These are phyloP conservation scores for Catharus bicknelli DNA, from an alignment of 2,113 vertebrate species.

Conservation along the genomic window DNA sequence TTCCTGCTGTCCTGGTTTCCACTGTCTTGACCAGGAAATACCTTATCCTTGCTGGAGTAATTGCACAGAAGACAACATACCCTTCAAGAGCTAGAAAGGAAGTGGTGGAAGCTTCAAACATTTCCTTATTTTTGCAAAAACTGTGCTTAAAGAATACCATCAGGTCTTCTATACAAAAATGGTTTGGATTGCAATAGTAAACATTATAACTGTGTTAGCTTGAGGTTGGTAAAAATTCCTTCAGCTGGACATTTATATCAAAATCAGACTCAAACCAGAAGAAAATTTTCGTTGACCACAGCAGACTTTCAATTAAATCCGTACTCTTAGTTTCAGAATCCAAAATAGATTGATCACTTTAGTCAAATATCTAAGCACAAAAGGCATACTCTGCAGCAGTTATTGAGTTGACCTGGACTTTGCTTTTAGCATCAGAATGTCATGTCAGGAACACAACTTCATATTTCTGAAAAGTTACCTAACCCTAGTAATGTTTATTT, in stretches of 20 bases:
- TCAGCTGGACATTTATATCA: background rate
- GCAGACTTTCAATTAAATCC: background rate
- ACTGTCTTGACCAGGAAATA: background rate
- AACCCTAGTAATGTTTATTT: background rate
- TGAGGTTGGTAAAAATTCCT: background rate
- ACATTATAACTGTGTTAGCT: accelerated
- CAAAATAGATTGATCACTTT: background rate
- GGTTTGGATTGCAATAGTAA: background rate
- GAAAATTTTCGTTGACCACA: background rate
- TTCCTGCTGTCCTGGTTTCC: background rate
- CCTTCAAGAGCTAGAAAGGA: background rate
- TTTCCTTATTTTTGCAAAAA: background rate
- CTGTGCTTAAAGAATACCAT: background rate
- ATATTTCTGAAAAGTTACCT: background rate
- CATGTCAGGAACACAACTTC: background rate
- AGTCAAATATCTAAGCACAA: background rate
- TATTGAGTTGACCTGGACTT: background rate
- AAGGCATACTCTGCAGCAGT: background rate
- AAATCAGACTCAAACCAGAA: background rate
- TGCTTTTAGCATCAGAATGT: background rate
- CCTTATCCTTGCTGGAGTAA: background rate
- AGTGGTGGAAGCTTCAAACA: background rate
- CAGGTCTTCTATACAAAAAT: background rate
- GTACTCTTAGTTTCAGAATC: background rate
- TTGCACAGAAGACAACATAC: background rate